Conservation (phyloP, 2,888 invertebrate genomes). For the Torymus aiolomorphi region DNA sequence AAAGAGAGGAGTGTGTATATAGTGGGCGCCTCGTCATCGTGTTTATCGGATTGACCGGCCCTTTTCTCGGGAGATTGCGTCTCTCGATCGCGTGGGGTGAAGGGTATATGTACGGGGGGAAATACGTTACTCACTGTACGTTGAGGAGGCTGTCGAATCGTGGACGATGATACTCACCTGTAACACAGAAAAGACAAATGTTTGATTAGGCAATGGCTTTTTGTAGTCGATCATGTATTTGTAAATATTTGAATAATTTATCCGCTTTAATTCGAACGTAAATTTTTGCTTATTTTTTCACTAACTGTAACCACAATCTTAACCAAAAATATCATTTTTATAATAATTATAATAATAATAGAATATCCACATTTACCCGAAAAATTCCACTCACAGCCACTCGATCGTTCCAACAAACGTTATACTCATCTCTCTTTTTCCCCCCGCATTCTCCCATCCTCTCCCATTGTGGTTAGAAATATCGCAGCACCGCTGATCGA, state of each 20-base stretch:
- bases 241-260: neutral
- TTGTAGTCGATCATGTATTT: neutral
- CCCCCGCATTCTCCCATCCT: no score
- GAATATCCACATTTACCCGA: no score
- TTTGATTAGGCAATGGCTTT: constrained; percentile 30
- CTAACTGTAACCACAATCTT: no score
- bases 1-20: neutral
- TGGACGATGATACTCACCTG: constrained; percentile 42
- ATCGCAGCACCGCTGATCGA: constrained; percentile 19
- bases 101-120: constrained; percentile 17
- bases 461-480: constrained; percentile 26
- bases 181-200: constrained; percentile 43
- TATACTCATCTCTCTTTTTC: neutral
- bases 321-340: no score
- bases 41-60: constrained; percentile 49
- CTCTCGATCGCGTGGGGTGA: constrained; percentile 3
- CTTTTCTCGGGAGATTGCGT: neutral
- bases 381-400: no score
- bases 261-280: no score
- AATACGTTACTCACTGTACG: constrained; percentile 33
- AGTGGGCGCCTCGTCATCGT: constrained; percentile 45
- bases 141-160: neutral
- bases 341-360: no score
- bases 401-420: neutral
- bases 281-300: no score